A percentile compares a stretch with the other conserved stretches of the same genome.
Conservation (phyloP, 2,113 vertebrate species). For the Entomyzon cyanotis region DNA sequence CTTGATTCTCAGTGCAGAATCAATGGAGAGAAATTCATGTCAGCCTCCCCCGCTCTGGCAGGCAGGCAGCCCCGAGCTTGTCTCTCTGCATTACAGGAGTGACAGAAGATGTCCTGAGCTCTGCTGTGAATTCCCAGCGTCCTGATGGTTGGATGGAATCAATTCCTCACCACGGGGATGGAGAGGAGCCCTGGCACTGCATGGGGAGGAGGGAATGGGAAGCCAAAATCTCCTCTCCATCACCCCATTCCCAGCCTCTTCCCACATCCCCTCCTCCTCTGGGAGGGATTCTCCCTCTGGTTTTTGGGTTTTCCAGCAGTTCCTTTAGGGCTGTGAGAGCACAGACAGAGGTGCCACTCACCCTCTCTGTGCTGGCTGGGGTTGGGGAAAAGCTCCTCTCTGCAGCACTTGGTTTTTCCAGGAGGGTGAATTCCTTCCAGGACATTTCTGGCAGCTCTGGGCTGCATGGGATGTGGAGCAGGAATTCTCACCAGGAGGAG, state of each 20-base stretch:
- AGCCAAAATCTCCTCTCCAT: not conserved
- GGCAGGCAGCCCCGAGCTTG: not conserved
- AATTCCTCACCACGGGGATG: not conserved
- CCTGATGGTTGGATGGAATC: conserved; percentile 9
- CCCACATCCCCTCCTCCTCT: not conserved
- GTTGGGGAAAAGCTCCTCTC: not conserved
- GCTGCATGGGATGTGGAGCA: not conserved
- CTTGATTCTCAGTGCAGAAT: not conserved
- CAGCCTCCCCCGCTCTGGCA: not conserved
- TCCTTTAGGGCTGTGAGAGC: too few species aligned
- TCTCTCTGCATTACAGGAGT: not conserved
- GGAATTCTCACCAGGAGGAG: not conserved
- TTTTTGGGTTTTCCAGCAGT: not conserved
- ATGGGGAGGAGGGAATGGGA: not conserved
- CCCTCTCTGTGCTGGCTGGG: not conserved
- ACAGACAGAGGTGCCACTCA: not conserved
- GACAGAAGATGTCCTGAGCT: not conserved
- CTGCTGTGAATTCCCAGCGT: not conserved
- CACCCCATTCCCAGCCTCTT: not conserved
- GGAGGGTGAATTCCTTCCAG: not conserved
- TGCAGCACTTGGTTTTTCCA: not conserved
- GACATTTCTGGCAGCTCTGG: not conserved
- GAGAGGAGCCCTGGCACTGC: not conserved
- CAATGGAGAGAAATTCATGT: not conserved
- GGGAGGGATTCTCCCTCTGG: not conserved